These are phyloP conservation scores for Spatula versicolor DNA, from an alignment of 2,797 vertebrate species.

Conservation along the genomic window DNA sequence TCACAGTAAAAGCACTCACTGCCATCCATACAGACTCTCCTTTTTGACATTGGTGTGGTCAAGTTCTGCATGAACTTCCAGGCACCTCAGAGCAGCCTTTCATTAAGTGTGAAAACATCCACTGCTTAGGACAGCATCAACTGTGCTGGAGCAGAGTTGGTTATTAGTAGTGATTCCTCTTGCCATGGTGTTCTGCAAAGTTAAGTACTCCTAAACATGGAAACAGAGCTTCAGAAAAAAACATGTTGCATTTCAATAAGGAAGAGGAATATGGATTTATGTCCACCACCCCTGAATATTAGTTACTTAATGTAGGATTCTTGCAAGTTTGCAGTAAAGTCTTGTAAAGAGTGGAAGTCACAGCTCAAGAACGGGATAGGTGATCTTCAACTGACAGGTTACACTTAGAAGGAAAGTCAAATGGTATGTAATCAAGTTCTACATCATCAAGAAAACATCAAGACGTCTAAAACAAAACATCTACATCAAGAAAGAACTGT, in stretches of 20 bases:
- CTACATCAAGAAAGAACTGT: background rate
- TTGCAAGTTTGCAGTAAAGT: background rate
- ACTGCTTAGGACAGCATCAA: background rate
- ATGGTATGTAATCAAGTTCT: background rate
- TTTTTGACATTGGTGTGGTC: background rate
- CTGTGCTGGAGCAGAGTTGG: background rate
- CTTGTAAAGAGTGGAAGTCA: background rate
- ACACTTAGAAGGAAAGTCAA: background rate
- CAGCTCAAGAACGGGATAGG: background rate
- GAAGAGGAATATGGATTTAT: background rate
- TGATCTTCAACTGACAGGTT: background rate
- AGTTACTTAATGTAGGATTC: background rate
- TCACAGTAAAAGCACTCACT: background rate
- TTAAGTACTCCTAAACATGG: background rate
- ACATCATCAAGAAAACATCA: too few relatives aligned
- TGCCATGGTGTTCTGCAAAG: background rate
- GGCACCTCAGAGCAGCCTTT: background rate
- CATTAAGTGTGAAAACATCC: background rate
- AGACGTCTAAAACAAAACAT: too few relatives aligned
- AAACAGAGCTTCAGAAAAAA: background rate
- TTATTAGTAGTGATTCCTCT: background rate
- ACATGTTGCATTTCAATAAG: background rate
- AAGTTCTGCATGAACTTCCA: background rate
- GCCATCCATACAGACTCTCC: background rate
- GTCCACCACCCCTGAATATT: background rate